Percentiles rank a stretch among this genome's conserved stretches.
Conservation (phyloP, 2,888 invertebrate genomes). For the Eremobia ochroleuca region DNA sequence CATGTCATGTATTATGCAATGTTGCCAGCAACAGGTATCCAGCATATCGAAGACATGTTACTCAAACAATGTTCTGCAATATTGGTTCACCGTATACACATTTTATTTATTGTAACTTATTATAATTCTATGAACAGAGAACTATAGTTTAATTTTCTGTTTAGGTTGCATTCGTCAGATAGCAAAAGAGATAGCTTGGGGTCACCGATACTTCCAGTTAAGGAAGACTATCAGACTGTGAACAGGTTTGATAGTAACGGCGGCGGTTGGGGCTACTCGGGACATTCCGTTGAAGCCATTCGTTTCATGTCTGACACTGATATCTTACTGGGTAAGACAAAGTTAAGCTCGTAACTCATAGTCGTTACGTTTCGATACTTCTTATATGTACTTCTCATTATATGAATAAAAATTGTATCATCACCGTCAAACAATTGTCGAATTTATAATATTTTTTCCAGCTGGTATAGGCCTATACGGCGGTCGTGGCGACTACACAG, state of each 20-base stretch:
- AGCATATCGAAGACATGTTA: not conserved
- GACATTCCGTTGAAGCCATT: slow-evolving; percentile 98
- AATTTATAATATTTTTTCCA: slow-evolving; percentile 56
- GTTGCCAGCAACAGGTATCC: not conserved
- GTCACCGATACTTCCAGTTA: slow-evolving; percentile 84
- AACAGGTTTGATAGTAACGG: slow-evolving; percentile 98
- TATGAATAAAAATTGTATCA: not conserved
- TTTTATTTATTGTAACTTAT: too few species aligned
- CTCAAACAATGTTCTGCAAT: too few species aligned
- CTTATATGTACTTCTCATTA: not conserved
- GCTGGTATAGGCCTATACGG: slow-evolving; percentile 99
- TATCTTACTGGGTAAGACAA: slow-evolving; percentile 92
- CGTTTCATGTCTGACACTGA: slow-evolving; percentile 98
- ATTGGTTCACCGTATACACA: too few species aligned
- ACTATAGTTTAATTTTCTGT: slow-evolving; percentile 1
- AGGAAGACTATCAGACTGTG: slow-evolving; percentile 95
- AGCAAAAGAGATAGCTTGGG: slow-evolving; percentile 79
- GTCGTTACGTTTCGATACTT: too few species aligned
- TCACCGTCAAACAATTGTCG: not conserved
- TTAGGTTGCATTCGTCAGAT: slow-evolving; percentile 79
- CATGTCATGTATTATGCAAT: not conserved
- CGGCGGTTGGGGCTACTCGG: slow-evolving; percentile 99
- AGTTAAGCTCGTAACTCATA: not conserved
- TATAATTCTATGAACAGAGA: not conserved
- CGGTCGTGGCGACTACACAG: slow-evolving; percentile 98